Conservation (phyloP, 2,797 vertebrate genomes). For the Melanotaenia pygmaea region DNA sequence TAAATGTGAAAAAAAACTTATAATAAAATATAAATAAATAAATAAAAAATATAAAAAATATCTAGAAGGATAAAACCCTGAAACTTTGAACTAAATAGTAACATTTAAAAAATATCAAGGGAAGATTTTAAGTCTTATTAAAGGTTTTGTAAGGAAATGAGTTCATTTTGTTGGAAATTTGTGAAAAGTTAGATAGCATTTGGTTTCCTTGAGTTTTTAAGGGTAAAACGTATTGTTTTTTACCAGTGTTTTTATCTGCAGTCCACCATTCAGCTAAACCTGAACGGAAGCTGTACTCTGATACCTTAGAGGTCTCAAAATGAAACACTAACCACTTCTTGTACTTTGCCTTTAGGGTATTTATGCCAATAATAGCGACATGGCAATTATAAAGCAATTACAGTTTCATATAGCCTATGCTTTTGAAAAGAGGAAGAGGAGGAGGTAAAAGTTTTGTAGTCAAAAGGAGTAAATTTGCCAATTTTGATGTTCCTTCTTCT, state of each 20-base stretch:
- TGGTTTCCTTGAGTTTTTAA: not conserved
- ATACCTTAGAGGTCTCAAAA: slow-evolving; percentile 59
- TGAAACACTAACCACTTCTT: slow-evolving; percentile 74
- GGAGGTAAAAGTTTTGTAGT: slow-evolving; percentile 43
- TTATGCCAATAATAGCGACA: slow-evolving; percentile 57
- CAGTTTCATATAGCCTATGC: slow-evolving; percentile 69
- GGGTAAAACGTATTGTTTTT: slow-evolving; percentile 2
- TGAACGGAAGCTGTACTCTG: slow-evolving; percentile 53
- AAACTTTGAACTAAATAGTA: no score
- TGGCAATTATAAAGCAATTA: slow-evolving; percentile 80
- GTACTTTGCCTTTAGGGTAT: slow-evolving; percentile 67
- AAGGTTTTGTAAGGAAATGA: no score
- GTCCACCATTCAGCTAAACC: slow-evolving; percentile 22
- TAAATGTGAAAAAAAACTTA: not conserved
- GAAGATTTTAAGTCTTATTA: no score
- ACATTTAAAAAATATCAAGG: no score
- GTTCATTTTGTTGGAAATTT: no score
- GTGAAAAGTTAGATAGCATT: no score
- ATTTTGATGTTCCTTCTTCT: slow-evolving; percentile 42
- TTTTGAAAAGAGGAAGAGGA: slow-evolving; percentile 47
- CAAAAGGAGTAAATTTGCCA: slow-evolving; percentile 44
- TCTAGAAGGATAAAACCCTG: not conserved
- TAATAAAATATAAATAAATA: no score
- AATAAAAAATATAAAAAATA: no score
- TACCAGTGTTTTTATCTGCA: slow-evolving; percentile 28